phyloP scores from a whole-genome alignment of 2,113 vertebrate genomes.

The Neolamprologus longior region DNA sequence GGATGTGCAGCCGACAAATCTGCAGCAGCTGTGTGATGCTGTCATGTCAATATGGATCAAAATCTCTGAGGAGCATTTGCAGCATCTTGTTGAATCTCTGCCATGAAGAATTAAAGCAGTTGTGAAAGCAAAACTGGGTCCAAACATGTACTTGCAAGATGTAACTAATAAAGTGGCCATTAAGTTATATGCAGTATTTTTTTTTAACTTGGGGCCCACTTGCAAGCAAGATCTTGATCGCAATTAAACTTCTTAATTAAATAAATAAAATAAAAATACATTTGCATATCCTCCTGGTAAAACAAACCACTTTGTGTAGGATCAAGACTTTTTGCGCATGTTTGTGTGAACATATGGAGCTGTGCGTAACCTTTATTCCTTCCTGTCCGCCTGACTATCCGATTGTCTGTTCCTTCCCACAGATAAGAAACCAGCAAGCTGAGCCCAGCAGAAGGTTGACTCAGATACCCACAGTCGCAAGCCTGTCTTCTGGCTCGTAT shows the following conservation, averaged over 20 bases:
- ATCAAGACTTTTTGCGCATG: neutral
- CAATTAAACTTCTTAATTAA: neutral
- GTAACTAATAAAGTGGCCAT: neutral
- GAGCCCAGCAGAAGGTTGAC: constrained; percentile 12
- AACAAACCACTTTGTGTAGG: neutral
- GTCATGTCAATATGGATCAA: neutral
- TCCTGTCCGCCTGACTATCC: neutral
- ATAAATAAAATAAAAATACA: neutral
- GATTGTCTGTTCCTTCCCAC: neutral
- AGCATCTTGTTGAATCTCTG: neutral
- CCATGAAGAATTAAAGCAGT: neutral
- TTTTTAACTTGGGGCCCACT: neutral
- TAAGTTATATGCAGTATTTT: neutral
- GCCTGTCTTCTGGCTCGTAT: neutral
- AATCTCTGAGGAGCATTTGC: neutral
- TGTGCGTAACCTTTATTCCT: neutral
- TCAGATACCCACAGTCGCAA: neutral
- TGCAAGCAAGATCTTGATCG: neutral
- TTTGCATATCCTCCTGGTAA: neutral
- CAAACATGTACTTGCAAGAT: neutral
- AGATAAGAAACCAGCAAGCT: neutral
- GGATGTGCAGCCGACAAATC: neutral
- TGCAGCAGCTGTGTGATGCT: neutral
- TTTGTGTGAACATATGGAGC: neutral
- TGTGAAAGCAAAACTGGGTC: neutral